Percentiles rank a stretch among this genome's conserved stretches.
These are phyloP conservation scores for Pantelozetes paolii DNA, from an alignment of 2,888 invertebrate species.

Conservation along the genomic window DNA sequence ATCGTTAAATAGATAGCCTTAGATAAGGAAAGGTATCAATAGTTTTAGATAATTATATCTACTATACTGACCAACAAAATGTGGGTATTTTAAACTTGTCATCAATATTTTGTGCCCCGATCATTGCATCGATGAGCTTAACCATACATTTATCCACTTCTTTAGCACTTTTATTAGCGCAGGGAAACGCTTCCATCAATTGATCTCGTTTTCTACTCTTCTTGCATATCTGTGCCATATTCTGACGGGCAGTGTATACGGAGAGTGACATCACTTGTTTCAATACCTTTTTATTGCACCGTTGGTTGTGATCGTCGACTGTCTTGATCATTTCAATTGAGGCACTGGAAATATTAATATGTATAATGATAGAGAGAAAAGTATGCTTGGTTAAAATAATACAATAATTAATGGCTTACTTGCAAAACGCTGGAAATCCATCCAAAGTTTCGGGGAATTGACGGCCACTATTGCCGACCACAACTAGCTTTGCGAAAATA, in stretches of 20 bases:
- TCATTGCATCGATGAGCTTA: background rate
- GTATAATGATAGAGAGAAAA: background rate
- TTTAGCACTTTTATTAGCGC: background rate
- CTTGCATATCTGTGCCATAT: slow-evolving; percentile 3
- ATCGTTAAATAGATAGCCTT: no score
- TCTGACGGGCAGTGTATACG: background rate
- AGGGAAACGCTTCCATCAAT: background rate
- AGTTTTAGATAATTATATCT: background rate
- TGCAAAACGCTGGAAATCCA: background rate
- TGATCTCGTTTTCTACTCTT: background rate
- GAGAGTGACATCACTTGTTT: slow-evolving; percentile 15
- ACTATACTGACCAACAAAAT: background rate
- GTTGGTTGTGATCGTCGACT: background rate
- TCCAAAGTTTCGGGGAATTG: background rate
- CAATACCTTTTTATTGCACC: background rate
- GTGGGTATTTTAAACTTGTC: background rate
- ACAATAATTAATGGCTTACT: background rate
- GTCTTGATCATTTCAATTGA: background rate
- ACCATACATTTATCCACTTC: slow-evolving; percentile 7
- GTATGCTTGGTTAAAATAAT: background rate
- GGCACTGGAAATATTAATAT: no score
- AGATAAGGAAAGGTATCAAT: background rate
- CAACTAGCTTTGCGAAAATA: background rate
- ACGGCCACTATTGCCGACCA: background rate
- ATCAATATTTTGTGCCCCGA: slow-evolving; percentile 14